Evolutionary conservation across 2,113 vertebrate genomes (phyloP).

Genomic region (Micromys minutus): DNA sequence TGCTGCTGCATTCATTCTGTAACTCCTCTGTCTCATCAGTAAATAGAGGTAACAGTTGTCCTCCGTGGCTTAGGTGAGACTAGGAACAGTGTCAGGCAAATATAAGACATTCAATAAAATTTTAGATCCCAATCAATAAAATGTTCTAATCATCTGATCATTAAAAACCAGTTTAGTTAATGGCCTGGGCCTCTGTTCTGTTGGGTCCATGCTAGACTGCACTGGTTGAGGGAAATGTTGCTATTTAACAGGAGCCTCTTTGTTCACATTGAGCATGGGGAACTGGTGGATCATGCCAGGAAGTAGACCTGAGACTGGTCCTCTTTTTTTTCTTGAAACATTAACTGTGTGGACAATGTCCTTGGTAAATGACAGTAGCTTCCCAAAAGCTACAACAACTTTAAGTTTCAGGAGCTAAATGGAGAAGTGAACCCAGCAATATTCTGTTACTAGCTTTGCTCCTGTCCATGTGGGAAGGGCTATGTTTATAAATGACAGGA

Average conservation of each 20-base stretch:
- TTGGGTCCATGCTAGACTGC: not conserved
- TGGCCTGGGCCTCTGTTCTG: not conserved
- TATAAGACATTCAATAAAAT: conserved; percentile 45
- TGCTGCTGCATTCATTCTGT: not conserved
- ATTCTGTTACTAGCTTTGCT: not conserved
- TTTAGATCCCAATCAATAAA: conserved; percentile 42
- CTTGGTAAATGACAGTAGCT: not conserved
- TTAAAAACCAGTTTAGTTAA: not conserved
- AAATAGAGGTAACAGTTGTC: conserved; percentile 8
- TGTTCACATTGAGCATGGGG: not conserved
- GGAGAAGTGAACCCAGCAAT: not conserved
- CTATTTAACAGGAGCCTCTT: not conserved
- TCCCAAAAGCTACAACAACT: not conserved
- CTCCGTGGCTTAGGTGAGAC: not conserved
- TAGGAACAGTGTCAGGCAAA: not conserved
- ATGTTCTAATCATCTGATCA: conserved; percentile 11
- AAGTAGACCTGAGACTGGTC: not conserved
- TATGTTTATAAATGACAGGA: not conserved
- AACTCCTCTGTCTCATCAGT: conserved; percentile 8
- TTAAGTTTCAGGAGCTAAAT: not conserved
- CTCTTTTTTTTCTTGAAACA: not conserved
- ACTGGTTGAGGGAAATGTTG: not conserved
- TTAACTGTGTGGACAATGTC: not conserved
- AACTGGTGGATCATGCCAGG: not conserved
- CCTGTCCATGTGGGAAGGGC: not conserved